These are phyloP conservation scores for Tautogolabrus adspersus DNA, from an alignment of 2,113 vertebrate species.

Conservation along the genomic window DNA sequence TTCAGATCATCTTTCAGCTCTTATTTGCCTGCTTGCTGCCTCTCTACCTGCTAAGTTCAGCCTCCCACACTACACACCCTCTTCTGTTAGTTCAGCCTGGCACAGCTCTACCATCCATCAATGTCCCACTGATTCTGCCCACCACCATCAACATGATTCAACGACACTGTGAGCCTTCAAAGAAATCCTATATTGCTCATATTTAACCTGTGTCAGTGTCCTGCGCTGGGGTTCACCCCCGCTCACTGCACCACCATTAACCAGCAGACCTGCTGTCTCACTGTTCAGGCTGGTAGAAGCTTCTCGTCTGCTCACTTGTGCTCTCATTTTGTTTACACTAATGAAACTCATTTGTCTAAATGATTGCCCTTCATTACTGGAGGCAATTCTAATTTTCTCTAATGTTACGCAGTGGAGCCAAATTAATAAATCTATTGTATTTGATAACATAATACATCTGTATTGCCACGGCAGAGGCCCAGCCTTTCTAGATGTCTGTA, in stretches of 20 bases:
- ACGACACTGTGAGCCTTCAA: too few species aligned
- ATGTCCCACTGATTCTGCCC: too few species aligned
- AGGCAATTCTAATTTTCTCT: slow-evolving; percentile 45
- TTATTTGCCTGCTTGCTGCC: too few species aligned
- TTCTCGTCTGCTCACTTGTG: slow-evolving; percentile 12
- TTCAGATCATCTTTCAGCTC: too few species aligned
- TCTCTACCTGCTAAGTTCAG: too few species aligned
- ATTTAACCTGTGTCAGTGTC: too few species aligned
- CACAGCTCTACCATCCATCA: too few species aligned
- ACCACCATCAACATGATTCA: too few species aligned
- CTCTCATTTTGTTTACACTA: slow-evolving; percentile 41
- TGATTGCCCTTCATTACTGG: slow-evolving; percentile 29
- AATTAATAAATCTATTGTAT: slow-evolving; percentile 30
- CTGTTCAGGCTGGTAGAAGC: background rate
- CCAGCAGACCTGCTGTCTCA: background rate
- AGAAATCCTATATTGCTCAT: too few species aligned
- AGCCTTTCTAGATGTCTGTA: background rate
- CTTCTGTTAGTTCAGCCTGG: too few species aligned
- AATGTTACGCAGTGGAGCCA: slow-evolving; percentile 22
- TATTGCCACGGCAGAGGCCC: background rate
- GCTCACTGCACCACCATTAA: background rate
- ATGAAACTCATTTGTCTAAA: slow-evolving; percentile 57
- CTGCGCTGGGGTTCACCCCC: too few species aligned
- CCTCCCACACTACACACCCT: too few species aligned
- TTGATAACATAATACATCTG: slow-evolving; percentile 27